A percentile compares a stretch with the other conserved stretches of the same genome.
phyloP scores from a whole-genome alignment of 2,113 vertebrate genomes.

The Zosterops pallidus region DNA sequence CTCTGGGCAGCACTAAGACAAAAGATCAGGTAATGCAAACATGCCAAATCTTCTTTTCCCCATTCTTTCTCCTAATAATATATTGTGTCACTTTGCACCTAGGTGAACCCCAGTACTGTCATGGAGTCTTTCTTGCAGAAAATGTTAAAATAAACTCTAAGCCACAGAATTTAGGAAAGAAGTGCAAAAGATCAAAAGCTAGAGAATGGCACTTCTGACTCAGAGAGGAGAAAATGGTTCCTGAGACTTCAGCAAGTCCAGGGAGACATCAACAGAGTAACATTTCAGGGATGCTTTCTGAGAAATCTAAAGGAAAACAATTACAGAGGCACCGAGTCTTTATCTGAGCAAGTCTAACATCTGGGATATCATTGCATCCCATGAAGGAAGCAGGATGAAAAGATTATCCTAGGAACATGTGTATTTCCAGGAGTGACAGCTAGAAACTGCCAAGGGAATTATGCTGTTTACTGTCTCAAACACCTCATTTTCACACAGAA shows the following conservation, averaged over 20 bases:
- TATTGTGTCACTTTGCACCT: not conserved
- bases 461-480: not conserved
- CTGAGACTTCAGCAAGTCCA: not conserved
- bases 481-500: not conserved
- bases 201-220: not conserved
- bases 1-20: not conserved
- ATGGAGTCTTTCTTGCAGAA: not conserved
- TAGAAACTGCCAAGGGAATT: not conserved
- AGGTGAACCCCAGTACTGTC: not conserved
- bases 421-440: not conserved
- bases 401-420: not conserved
- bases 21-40: not conserved
- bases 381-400: not conserved
- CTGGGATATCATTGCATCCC: not conserved
- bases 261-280: not conserved
- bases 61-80: not conserved
- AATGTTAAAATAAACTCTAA: not conserved
- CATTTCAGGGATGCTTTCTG: not conserved
- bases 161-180: not conserved
- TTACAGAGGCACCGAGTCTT: rapidly evolving
- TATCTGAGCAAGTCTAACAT: not conserved
- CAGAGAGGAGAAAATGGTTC: not conserved
- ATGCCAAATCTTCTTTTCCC: not conserved
- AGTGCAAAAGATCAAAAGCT: not conserved
- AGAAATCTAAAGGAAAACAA: not conserved